phyloP scores from a whole-genome alignment of 2,888 invertebrate genomes.

The Ormia ochracea region DNA sequence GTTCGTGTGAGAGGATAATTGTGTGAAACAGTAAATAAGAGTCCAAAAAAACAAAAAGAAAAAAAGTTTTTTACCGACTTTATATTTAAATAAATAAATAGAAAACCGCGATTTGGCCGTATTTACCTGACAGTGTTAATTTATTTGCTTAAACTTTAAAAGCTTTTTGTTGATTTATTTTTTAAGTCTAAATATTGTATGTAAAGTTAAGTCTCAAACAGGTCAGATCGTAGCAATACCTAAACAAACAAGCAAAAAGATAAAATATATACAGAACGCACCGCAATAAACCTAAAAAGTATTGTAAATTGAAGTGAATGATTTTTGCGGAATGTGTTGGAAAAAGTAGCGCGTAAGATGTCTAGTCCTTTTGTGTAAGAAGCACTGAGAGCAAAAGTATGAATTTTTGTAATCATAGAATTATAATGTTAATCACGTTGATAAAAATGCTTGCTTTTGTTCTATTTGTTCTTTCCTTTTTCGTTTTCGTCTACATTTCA shows the following conservation, averaged over 20 bases:
- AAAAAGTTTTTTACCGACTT: no score
- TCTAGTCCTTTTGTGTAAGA: conserved; percentile 55
- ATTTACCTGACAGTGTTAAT: conserved; percentile 58
- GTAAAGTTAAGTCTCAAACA: conserved; percentile 39
- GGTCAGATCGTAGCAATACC: conserved; percentile 29
- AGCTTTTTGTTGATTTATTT: conserved; percentile 61
- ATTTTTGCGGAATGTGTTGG: conserved; percentile 18
- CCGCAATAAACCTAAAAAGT: neutral
- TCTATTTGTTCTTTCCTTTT: no score
- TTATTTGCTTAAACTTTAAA: conserved; percentile 53
- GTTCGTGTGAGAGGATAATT: neutral
- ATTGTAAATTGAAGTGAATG: conserved; percentile 26
- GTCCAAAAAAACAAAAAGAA: no score
- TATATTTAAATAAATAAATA: neutral
- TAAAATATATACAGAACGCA: neutral
- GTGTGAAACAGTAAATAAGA: neutral
- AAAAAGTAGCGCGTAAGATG: conserved; percentile 49
- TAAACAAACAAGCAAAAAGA: neutral
- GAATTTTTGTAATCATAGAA: neutral
- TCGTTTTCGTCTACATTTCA: no score
- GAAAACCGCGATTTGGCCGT: conserved; percentile 36
- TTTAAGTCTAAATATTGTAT: conserved; percentile 52
- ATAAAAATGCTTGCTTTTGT: no score
- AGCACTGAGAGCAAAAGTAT: neutral
- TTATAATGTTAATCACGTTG: no score